A percentile compares a stretch with the other conserved stretches of the same genome.
Evolutionary conservation across 1,140 invertebrate genomes (phyloP).

Genomic region (Aphaenogaster floridana): DNA sequence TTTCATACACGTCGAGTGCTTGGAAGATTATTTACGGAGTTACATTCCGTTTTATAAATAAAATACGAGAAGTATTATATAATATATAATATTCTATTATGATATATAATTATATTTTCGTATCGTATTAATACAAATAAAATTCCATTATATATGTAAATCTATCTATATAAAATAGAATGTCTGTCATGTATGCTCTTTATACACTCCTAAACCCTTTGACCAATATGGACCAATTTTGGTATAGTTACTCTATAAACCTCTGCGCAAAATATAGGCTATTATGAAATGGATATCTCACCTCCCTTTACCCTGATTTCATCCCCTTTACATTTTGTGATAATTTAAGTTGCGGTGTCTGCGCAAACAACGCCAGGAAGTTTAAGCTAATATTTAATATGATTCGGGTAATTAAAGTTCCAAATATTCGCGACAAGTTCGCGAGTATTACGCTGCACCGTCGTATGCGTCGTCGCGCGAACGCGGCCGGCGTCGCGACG

Average conservation of each 20-base stretch:
- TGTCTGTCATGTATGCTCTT: too few relatives aligned
- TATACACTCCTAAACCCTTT: too few relatives aligned
- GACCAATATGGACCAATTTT: too few relatives aligned
- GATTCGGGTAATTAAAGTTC: not conserved
- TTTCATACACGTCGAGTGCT: not conserved
- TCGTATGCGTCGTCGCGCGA: too few relatives aligned
- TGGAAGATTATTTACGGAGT: conserved; percentile 5
- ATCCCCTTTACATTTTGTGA: too few relatives aligned
- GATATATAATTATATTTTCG: not conserved
- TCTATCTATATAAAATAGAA: too few relatives aligned
- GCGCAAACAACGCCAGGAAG: too few relatives aligned
- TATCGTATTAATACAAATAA: not conserved
- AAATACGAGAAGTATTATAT: not conserved
- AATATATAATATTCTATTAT: not conserved
- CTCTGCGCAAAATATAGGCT: too few relatives aligned
- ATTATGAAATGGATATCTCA: too few relatives aligned
- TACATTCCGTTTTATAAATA: conserved; percentile 5
- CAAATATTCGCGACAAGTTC: not conserved
- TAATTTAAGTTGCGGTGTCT: too few relatives aligned
- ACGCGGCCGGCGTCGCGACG: conserved; percentile 13
- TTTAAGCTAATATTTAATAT: not conserved
- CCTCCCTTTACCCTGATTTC: too few relatives aligned
- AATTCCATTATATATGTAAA: not conserved
- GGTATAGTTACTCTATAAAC: too few relatives aligned
- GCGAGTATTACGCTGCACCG: not conserved